These are phyloP conservation scores for Leptinotarsa rubiginosa DNA, from an alignment of 2,888 invertebrate species.

Conservation along the genomic window DNA sequence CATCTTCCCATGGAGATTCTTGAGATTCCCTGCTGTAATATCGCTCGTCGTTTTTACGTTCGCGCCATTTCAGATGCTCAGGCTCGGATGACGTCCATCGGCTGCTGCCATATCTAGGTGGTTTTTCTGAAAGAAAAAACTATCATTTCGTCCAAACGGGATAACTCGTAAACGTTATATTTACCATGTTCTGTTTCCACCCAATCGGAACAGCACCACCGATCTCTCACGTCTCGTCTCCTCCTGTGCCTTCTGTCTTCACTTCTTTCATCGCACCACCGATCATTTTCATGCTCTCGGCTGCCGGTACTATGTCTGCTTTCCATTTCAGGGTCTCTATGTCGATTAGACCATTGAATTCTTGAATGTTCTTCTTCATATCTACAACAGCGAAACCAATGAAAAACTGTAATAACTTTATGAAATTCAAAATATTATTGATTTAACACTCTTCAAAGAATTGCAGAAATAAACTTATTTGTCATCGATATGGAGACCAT, in stretches of 20 bases:
- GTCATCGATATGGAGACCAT: too few species aligned
- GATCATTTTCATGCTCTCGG: conserved; percentile 53
- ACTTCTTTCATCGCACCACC: conserved; percentile 58
- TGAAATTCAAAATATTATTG: background rate
- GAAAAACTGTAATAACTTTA: background rate
- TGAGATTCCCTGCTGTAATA: conserved; percentile 64
- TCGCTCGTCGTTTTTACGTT: conserved; percentile 64
- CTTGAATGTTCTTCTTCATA: conserved; percentile 63
- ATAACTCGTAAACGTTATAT: background rate
- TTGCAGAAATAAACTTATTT: too few species aligned
- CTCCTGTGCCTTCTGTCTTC: conserved; percentile 57
- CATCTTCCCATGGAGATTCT: conserved; percentile 73
- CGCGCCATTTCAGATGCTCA: conserved; percentile 51
- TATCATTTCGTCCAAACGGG: conserved; percentile 3
- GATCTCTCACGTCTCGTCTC: conserved; percentile 57
- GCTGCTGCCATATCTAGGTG: conserved; percentile 55
- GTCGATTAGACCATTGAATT: conserved; percentile 58
- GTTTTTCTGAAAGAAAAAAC: conserved; percentile 53
- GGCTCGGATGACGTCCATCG: conserved; percentile 53
- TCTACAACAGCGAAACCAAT: conserved; percentile 46
- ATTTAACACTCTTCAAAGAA: too few species aligned
- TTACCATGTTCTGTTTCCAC: conserved; percentile 68
- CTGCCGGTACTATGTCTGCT: conserved; percentile 52
- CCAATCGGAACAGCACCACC: conserved; percentile 68
- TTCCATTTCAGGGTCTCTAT: conserved; percentile 56